Evolutionary conservation across 1,140 invertebrate species (phyloP).

Genomic region (Tetranychus urticae): DNA sequence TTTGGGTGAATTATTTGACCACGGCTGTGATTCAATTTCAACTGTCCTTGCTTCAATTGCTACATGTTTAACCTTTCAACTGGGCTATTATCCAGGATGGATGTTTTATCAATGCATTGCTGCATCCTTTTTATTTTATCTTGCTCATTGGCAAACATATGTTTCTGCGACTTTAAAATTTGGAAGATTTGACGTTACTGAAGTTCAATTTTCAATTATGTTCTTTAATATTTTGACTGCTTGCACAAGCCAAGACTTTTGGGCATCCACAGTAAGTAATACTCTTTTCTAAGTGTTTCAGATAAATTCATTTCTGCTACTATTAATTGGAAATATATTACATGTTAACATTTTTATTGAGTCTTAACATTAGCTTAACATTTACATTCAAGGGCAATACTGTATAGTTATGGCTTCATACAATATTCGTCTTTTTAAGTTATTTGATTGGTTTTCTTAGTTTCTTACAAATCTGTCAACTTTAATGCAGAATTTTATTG

Average conservation of each 20-base stretch:
- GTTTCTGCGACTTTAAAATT: constrained; percentile 76
- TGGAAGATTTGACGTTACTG: constrained; percentile 88
- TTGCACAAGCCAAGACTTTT: constrained; percentile 57
- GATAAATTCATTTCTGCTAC: too few relatives aligned
- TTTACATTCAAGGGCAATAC: too few relatives aligned
- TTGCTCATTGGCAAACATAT: constrained; percentile 98
- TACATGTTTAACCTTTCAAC: constrained; percentile 64
- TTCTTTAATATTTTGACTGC: constrained; percentile 62
- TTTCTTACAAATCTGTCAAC: too few relatives aligned
- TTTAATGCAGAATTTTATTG: too few relatives aligned
- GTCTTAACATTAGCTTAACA: too few relatives aligned
- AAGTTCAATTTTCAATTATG: constrained; percentile 87
- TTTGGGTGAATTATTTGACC: constrained; percentile 91
- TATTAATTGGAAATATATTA: too few relatives aligned
- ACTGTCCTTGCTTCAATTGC: constrained; percentile 79
- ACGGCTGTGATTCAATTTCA: constrained; percentile 67
- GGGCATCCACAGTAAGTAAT: constrained; percentile 42
- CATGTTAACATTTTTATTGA: too few relatives aligned
- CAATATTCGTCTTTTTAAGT: too few relatives aligned
- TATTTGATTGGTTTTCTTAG: too few relatives aligned
- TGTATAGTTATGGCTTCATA: too few relatives aligned
- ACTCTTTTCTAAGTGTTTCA: too few relatives aligned
- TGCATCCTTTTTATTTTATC: constrained; percentile 84
- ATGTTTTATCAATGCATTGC: constrained; percentile 86
- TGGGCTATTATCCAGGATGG: constrained; percentile 70